A percentile compares a stretch with the other conserved stretches of the same genome.
phyloP scores from a whole-genome alignment of 2,888 invertebrate genomes.

The Ceriagrion tenellum region DNA sequence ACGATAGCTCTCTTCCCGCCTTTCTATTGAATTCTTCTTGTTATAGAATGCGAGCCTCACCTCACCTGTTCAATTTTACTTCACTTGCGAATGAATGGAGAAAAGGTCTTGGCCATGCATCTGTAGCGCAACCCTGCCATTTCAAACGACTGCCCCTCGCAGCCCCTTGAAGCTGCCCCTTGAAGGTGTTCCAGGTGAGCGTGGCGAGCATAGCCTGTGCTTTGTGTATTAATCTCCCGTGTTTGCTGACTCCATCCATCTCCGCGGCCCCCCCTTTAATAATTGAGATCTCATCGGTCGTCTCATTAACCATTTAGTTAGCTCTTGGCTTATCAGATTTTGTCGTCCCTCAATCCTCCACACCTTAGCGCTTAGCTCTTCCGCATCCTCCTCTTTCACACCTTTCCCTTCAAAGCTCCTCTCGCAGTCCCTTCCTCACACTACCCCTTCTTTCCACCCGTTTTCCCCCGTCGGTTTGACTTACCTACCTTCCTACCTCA shows the following conservation, averaged over 20 bases:
- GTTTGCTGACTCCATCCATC: background rate
- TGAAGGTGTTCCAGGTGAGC: background rate
- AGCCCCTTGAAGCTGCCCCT: background rate
- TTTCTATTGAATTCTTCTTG: no score
- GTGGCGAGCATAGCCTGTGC: background rate
- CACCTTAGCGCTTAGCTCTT: background rate
- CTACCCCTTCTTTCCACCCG: background rate
- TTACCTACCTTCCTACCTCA: background rate
- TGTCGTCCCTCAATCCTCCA: background rate
- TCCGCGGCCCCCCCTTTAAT: background rate
- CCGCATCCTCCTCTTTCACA: background rate
- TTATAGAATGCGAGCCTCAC: no score
- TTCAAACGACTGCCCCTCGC: background rate
- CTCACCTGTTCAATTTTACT: no score
- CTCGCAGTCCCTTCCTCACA: background rate
- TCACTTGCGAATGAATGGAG: background rate
- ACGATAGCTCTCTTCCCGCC: no score
- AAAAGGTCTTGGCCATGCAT: background rate
- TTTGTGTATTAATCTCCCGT: background rate
- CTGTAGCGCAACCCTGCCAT: background rate
- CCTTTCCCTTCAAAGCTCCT: background rate
- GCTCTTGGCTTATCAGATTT: background rate
- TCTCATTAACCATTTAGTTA: slow-evolving; percentile 25
- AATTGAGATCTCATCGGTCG: slow-evolving; percentile 31
- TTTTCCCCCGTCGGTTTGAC: background rate